Conservation (phyloP, 2,888 invertebrate genomes). For the Chrysina gloriosa region DNA sequence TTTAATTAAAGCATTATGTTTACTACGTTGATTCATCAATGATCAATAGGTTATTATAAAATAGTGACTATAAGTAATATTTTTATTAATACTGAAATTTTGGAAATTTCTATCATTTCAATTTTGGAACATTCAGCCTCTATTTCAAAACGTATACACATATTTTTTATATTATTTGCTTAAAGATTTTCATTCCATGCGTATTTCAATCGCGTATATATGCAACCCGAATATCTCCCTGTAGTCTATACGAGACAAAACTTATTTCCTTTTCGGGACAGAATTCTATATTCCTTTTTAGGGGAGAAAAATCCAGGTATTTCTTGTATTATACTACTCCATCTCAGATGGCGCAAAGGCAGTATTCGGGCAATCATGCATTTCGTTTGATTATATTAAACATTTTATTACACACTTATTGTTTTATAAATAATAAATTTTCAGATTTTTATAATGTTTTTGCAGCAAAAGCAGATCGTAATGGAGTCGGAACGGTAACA, state of each 20-base stretch:
- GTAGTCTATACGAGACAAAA: constrained; percentile 8
- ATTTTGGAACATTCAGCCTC: too few species aligned
- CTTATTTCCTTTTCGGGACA: constrained; percentile 14
- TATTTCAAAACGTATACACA: too few species aligned
- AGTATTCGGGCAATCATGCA: not conserved
- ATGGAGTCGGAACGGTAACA: too few species aligned
- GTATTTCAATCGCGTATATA: not conserved
- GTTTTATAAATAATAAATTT: not conserved
- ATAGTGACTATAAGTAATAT: too few species aligned
- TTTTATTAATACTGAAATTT: too few species aligned
- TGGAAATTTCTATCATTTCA: too few species aligned
- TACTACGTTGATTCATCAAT: too few species aligned
- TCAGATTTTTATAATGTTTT: not conserved
- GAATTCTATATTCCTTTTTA: constrained; percentile 12
- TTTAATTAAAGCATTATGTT: too few species aligned
- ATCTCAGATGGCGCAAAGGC: constrained; percentile 5
- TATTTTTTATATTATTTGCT: too few species aligned
- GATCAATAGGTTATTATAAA: too few species aligned
- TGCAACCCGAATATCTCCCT: constrained; percentile 10
- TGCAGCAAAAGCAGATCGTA: too few species aligned
- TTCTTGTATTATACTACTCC: not conserved
- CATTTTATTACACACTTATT: not conserved
- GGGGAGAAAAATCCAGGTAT: not conserved
- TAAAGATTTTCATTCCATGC: too few species aligned
- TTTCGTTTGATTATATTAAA: not conserved